phyloP scores from a whole-genome alignment of 2,113 vertebrate species.

The Lamprologus sp. region DNA sequence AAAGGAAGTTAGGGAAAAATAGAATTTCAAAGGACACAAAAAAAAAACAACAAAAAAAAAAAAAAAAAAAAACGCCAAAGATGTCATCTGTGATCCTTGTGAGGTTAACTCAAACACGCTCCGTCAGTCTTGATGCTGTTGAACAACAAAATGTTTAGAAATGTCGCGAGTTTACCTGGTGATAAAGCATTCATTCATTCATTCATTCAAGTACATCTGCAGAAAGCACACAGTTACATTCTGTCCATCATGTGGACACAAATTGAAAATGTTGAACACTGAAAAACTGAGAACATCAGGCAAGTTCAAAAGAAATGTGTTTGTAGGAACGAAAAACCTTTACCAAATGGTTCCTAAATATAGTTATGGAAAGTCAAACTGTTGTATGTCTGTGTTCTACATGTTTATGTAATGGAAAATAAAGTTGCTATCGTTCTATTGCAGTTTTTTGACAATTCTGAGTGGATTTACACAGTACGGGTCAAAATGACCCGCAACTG shows the following conservation, averaged over 20 bases:
- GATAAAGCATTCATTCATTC: too few relatives aligned
- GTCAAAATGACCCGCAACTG: neutral
- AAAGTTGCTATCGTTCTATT: neutral
- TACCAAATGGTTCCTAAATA: neutral
- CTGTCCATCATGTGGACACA: neutral
- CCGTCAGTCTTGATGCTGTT: too few relatives aligned
- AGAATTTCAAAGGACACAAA: too few relatives aligned
- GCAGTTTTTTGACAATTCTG: neutral
- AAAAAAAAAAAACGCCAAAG: too few relatives aligned
- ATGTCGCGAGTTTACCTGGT: too few relatives aligned
- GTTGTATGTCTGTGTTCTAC: neutral
- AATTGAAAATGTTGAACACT: neutral
- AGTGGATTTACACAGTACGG: too few relatives aligned
- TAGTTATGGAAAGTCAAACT: neutral
- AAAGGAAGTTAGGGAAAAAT: too few relatives aligned
- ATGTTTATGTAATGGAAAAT: neutral
- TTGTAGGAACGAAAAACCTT: accelerated
- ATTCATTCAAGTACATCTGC: neutral
- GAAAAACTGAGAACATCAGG: accelerated
- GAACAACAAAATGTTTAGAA: too few relatives aligned
- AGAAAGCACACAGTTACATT: neutral
- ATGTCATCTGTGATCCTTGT: too few relatives aligned
- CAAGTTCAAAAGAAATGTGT: neutral
- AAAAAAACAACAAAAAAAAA: too few relatives aligned
- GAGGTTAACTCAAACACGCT: too few relatives aligned